These are phyloP conservation scores for Myotis lucifugus DNA, from an alignment of 2,113 vertebrate species.

Conservation along the genomic window DNA sequence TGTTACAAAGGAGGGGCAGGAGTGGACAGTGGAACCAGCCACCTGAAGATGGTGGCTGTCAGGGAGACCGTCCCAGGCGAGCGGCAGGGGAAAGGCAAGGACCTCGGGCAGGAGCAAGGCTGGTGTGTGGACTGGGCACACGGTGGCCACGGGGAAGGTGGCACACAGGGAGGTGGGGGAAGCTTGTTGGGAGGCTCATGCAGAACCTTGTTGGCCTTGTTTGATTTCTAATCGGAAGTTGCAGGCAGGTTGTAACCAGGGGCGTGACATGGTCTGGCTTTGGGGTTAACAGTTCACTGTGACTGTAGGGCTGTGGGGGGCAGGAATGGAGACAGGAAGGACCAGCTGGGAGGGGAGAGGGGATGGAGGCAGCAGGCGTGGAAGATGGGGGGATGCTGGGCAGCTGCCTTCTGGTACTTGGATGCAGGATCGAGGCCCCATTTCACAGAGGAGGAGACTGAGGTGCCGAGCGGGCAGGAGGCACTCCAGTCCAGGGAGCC, in stretches of 20 bases:
- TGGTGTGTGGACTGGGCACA: neutral
- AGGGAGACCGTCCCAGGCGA: too few relatives aligned
- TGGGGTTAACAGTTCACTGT: neutral
- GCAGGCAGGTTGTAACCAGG: neutral
- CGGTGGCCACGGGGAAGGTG: neutral
- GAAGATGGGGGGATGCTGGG: neutral
- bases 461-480: neutral
- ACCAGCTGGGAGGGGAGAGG: neutral
- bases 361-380: neutral
- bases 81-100: neutral
- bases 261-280: neutral
- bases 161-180: neutral
- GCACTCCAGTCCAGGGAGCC: neutral
- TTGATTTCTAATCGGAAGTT: neutral
- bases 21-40: neutral
- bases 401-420: neutral
- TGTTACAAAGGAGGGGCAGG: neutral
- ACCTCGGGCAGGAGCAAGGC: neutral
- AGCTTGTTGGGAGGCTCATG: fast-evolving
- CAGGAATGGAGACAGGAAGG: neutral
- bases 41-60: too few relatives aligned
- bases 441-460: neutral
- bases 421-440: neutral
- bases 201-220: neutral
- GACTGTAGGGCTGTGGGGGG: neutral